Base-by-base conservation (phyloP, 1,140 invertebrate genomes). In the Aleiodes sp. region DNA sequence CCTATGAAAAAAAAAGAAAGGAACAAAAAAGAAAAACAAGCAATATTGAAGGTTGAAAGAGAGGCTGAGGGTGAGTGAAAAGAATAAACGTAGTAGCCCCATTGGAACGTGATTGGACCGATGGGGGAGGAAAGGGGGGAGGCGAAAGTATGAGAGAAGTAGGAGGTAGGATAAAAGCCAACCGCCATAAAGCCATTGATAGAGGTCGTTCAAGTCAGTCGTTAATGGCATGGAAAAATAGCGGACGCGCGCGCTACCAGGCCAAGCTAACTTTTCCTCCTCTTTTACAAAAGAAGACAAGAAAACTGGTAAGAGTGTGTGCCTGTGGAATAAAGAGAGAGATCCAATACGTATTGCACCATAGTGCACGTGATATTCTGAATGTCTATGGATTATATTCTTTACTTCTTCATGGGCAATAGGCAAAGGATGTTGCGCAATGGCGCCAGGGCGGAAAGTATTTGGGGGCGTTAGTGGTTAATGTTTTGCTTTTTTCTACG, bases 171-270 rank as follows among this genome's bases (percentile, higher is more conserved):
- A 80, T 76, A 81, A 81, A 81, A 80, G 71, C 70, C 70, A 76
- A 80, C 73, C 63, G 74, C 71, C 73, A 78, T 77, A 78, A 79
- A 80, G 74, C 76, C 79, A 78, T 81, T 82, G 80, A 82, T 80
- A 78, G 75, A 73, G 75, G 76, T 82, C 80, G 74, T 81, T 80
- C 71, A 62, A 77, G 77, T 77, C 68, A 76, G 73, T 80, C 76
- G 77, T 82, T 81, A 82, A 82, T 82, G 78, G 79, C 72, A 81
- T 81, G 79, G 80, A 83, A 83, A 82, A 83, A 81, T 83, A 75
- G 76, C 77, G 59, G 70, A 56, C 26, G 70, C 26, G 26, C n/a
- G 56, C 28, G 56, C 24, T 4, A 16, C 21, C 19, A 24, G 76
- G 67, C 70, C 68, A 76, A 72, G 71, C 72, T 75, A 79, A 80